Evolutionary conservation across 2,888 invertebrate genomes (phyloP).

Genomic region (Acrobasis consociella): DNA sequence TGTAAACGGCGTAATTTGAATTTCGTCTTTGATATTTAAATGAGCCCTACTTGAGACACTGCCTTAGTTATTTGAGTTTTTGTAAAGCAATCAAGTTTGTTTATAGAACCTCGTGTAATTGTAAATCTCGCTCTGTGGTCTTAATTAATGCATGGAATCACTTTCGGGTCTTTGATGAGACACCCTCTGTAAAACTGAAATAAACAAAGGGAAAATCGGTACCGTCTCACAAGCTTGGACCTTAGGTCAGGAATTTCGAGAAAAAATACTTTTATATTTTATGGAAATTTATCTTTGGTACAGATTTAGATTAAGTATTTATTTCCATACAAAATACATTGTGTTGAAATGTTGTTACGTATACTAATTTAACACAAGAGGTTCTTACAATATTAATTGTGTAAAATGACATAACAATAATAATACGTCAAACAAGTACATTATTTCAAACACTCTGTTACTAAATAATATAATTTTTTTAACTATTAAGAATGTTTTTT

Average conservation of each 20-base stretch:
- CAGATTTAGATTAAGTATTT: no score
- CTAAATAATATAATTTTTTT: no score
- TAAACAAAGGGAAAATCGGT: slow-evolving; percentile 54
- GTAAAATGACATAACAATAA: no score
- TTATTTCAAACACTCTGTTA: no score
- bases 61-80: slow-evolving; percentile 83
- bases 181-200: slow-evolving; percentile 54
- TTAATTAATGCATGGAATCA: slow-evolving; percentile 79
- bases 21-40: slow-evolving; percentile 83
- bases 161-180: slow-evolving; percentile 61
- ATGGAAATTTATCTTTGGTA: background rate
- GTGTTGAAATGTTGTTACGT: no score
- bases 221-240: slow-evolving; percentile 31
- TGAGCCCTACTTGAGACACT: slow-evolving; percentile 81
- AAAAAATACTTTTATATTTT: background rate
- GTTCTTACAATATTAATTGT: no score
- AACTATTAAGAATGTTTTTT: no score
- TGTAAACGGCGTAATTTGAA: slow-evolving; percentile 82
- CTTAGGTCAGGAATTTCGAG: background rate
- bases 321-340: no score
- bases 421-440: no score
- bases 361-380: no score
- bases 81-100: slow-evolving; percentile 83
- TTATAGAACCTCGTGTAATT: slow-evolving; percentile 78
- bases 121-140: slow-evolving; percentile 79